Evolutionary conservation across 2,888 invertebrate genomes (phyloP).

Genomic region (Apantesis nais): DNA sequence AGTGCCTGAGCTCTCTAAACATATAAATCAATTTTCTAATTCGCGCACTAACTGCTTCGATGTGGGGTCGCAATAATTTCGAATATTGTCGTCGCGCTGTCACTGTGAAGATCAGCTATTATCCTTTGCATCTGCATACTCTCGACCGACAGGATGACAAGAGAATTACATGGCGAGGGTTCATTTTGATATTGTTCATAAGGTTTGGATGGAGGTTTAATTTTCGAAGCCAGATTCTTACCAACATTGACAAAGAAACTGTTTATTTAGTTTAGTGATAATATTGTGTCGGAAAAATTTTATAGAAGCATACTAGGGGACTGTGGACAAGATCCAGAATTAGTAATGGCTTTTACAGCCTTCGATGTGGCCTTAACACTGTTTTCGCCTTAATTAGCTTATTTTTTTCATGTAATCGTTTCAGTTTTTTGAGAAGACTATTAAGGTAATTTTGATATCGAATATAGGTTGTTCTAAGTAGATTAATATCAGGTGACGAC

Average conservation of each 20-base stretch:
- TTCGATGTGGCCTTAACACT: neutral
- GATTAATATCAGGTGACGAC: too few relatives aligned
- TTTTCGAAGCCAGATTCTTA: neutral
- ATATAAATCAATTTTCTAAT: too few relatives aligned
- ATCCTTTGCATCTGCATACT: too few relatives aligned
- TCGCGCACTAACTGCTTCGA: too few relatives aligned
- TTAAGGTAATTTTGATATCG: neutral
- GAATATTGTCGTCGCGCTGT: too few relatives aligned
- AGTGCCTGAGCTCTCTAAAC: too few relatives aligned
- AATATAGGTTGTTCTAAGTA: neutral
- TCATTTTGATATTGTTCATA: too few relatives aligned
- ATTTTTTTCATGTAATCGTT: too few relatives aligned
- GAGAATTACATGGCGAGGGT: too few relatives aligned
- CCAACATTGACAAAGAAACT: constrained; percentile 1
- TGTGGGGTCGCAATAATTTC: too few relatives aligned
- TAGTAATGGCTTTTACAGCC: neutral
- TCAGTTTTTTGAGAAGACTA: neutral
- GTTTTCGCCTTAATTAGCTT: neutral
- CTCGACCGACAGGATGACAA: neutral
- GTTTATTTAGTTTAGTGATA: neutral
- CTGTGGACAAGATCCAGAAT: neutral
- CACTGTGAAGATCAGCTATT: too few relatives aligned
- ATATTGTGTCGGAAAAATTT: neutral
- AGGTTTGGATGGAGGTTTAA: neutral
- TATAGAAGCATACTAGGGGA: neutral